Base-by-base conservation (phyloP, 1,140 invertebrate species). In the Anagrus nilaparvatae region DNA sequence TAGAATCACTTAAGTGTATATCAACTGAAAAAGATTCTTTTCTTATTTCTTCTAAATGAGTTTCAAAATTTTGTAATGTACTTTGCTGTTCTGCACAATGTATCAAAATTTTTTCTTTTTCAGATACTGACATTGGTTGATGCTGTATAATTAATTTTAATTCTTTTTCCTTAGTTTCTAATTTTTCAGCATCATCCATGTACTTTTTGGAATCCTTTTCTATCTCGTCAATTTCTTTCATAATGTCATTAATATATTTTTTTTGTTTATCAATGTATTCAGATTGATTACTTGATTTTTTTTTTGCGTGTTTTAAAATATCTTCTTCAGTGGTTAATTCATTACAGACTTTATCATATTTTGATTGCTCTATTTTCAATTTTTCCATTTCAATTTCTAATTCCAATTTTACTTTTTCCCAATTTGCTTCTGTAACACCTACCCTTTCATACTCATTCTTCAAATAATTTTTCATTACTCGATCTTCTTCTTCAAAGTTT, bases 11-110 rank as follows among this genome's bases (percentile, higher is more conserved):
- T n/a, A 49, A 40, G 47, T 58, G 54, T 1, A 61, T 52, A 18
- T 60, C 56, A 16, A 56, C 40, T 17, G 43, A 42, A 16, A 52
- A 61, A 5, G 47, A 1, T 30, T 58, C 49, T 21, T 59, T 60
- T 16, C 53, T 10, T 12, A 58, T 44, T 3, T 61, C 59, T 34
- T 49, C 42, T 6, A 60, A 44, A 44, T 56, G 49, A 16, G 52
- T 44, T n/a, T 58, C 37, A 29, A 53, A 53, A 23, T 48, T 37
- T 1, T 46, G 30, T 2, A 54, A 46, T 14, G 47, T 50, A 38
- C 48, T 51, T 16, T 51, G 43, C 10, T 55, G 31, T 12, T 53
- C 45, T 3, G 16, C 23, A 41, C 53, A 61, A 29, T 58, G 28
- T 17, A 51, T 23, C 1, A 54, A 0, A 6, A 60, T 52, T 0